Evolutionary conservation across 2,888 invertebrate genomes (phyloP), one percentile per base, ranked within the genome.

Genomic region (Drosophila ezoana): DNA sequence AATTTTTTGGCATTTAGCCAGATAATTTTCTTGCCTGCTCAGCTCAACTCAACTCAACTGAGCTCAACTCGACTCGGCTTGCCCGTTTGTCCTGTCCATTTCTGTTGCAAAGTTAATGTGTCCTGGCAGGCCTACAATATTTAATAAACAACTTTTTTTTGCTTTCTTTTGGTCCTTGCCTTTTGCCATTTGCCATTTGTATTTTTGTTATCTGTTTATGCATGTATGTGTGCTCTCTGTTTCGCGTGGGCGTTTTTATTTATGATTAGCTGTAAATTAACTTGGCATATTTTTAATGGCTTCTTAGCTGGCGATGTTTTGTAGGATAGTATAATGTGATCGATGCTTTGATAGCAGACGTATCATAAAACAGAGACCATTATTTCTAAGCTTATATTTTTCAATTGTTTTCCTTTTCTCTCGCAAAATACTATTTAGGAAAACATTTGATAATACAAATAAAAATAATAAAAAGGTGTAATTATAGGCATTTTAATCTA

Each of bases 21-120:
- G 79, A 79, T 79, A 81, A 79, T 81, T 78, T 81, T 78, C 63
- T 74, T 79, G 81, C 81, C 78, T 79, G 73, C 81, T 77, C 78
- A 81, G 78, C 72, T 72, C 60, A 69, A 57, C 43, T 61, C 49
- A 69, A 57, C 43, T 61, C 49, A 40, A 45, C 16, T 53, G 41
- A 43, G 60, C 57, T 44, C 60, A 23, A 52, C 81, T 61, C 56
- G 44, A 53, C 16, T 53, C 44, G 51, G 61, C 60, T 41, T 63
- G 44, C 51, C 61, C 52, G 77, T 45, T 60, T 59, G 49, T 66
- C 61, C 54, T 64, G 66, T 67, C 58, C 53, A 66, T 62, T 72
- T 64, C 53, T 61, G 69, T 76, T 73, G 78, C 69, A 80, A 80
- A 65, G 73, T 68, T 77, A 73, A 80, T 80, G 65, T 72, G 67